Evolutionary conservation across 1,140 invertebrate genomes (phyloP), one percentile per base, ranked within the genome.

Genomic region (Pachypsylla venusta): DNA sequence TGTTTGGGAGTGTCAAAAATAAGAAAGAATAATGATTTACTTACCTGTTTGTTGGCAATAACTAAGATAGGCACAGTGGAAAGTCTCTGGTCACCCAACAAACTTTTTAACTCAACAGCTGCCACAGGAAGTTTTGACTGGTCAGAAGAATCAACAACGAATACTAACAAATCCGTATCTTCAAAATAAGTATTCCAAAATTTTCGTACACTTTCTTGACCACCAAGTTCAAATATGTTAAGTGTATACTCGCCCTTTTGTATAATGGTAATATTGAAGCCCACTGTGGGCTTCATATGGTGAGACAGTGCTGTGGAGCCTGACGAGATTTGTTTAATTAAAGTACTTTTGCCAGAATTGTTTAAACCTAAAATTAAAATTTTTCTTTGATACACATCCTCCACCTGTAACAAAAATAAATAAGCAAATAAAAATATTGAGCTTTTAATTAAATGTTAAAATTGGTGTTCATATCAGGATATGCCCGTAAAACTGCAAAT

Each of bases 101-200:
- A 66, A 59, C 70, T 67, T 64, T 74, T 75, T 3, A 75, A 60
- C 19, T 68, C 68, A 35, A 64, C 66, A 20, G 68, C 67, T 53
- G 70, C 69, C 20, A 64, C 20, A n/a, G 70, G 59, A 48, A 74
- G 60, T 61, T 66, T 70, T 54, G 67, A 63, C 24, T 64, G 55
- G 61, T 74, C 68, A 7, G 69, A 62, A 7, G 73, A 67, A 68
- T 77, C 75, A 54, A 76, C 71, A 62, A 76, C 70, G 67, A 71
- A 77, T 13, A 77, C 64, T 26, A 77, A 61, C 3, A 76, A 63
- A 64, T 76, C 73, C 35, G 73, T 74, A 48, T 77, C 74, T 63
- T 75, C 72, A 22, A 76, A 62, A 61, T 75, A 76, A 58, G 73
- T 75, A 20, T 61, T 64, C 75, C 74, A 76, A 61, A 74, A 71